Evolutionary conservation across 2,113 vertebrate species (phyloP).

Genomic region (Bombycilla garrulus): DNA sequence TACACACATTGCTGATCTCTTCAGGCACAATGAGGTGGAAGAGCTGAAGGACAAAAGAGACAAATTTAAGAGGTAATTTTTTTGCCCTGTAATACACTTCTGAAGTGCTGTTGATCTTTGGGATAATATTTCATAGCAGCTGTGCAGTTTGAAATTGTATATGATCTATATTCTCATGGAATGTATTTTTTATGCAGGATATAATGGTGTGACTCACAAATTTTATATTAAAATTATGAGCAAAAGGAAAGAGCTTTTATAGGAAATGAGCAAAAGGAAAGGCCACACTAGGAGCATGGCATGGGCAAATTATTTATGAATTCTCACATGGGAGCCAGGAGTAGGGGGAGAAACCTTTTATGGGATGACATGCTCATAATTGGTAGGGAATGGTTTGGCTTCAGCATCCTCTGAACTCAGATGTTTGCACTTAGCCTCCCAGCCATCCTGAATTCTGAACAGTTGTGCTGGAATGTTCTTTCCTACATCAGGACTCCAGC

Average conservation of each 20-base stretch:
- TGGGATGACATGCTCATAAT: not conserved
- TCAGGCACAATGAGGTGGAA: slow-evolving; percentile 92
- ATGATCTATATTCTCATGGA: not conserved
- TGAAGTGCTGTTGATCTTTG: not conserved
- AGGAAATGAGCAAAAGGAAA: not conserved
- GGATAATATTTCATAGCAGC: not conserved
- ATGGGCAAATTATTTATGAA: not conserved
- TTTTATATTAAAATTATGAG: not conserved
- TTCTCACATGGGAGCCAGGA: not conserved
- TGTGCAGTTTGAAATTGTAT: not conserved
- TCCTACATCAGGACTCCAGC: not conserved
- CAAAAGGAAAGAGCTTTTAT: not conserved
- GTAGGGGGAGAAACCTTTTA: not conserved
- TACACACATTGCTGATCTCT: slow-evolving; percentile 86
- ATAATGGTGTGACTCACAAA: not conserved
- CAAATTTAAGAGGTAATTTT: slow-evolving; percentile 93
- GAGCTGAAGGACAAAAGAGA: slow-evolving; percentile 96
- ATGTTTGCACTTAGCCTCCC: not conserved
- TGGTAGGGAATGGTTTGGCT: not conserved
- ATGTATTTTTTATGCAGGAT: not conserved
- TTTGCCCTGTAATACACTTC: not conserved
- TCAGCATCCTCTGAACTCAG: not conserved
- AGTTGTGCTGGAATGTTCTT: not conserved
- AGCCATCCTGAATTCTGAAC: no score
- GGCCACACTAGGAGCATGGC: not conserved